Base-by-base conservation (phyloP, 2,797 vertebrate species). In the Cheirogaleus major region DNA sequence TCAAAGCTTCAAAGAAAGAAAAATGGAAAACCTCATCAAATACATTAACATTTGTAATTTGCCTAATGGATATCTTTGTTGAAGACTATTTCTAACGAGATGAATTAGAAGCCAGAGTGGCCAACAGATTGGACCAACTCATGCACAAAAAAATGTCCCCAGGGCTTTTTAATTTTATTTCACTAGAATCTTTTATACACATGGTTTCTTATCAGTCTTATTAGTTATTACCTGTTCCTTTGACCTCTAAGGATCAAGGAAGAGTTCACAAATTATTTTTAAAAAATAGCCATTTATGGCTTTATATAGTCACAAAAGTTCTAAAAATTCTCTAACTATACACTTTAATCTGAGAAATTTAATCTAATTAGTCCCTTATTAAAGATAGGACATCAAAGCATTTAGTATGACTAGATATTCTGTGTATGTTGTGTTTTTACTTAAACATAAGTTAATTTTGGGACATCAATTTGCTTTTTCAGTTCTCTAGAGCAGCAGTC, bases 41-140 rank as follows among this genome's bases (percentile, higher is more conserved):
- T 32, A 67, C 27, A 45, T 88, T 83, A 80, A 93, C 27, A 69
- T 59, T 69, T 95, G n/a, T 83, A 94, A 80, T 87, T 89, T 93
- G 35, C 30, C 59, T 91, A 75, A 85, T 65, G 43, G 15, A 30
- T 63, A 57, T 69, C 52, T 80, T 83, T 78, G 73, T 57, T 95
- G 83, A 96, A 82, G 89, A 88, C 3, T 38, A 41, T 86, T 91
- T 91, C 45, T 91, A 91, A 89, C 84, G 32, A 95, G 61, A 72
- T 18, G 17, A 88, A 92, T 85, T 80, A 89, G 93, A 92, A 89
- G 43, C 18, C 55, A 83, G 85, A 79, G 14, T 48, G 59, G 43
- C 63, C 35, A 87, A 87, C 10, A 72, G 23, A 87, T 79, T 59
- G 38, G 94, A 57, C 17, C 50, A 93, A 94, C 17, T 91, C 10